Conservation (phyloP, 2,888 invertebrate genomes). For the Drosophila phalerata region DNA sequence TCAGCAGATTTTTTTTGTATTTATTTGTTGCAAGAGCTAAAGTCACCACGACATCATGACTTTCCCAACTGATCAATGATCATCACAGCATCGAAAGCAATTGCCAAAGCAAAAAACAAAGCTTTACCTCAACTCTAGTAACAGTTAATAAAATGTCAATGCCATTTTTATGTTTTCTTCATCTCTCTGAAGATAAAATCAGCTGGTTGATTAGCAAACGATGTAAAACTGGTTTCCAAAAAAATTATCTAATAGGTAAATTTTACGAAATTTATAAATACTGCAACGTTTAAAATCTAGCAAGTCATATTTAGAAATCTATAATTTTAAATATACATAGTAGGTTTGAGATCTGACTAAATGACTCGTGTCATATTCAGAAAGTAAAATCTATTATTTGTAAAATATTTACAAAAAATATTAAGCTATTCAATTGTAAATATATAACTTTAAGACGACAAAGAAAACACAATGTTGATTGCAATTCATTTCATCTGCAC, state of each 20-base stretch:
- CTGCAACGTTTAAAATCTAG: neutral
- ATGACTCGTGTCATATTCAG: neutral
- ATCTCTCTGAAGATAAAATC: neutral
- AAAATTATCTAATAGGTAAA: neutral
- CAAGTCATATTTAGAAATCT: neutral
- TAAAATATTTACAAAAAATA: neutral
- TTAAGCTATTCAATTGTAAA: neutral
- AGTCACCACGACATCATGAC: conserved; percentile 18
- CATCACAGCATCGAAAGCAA: conserved; percentile 14
- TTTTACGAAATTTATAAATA: neutral
- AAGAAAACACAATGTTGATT: neutral
- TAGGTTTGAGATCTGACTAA: neutral
- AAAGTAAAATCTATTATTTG: neutral
- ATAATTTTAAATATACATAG: neutral
- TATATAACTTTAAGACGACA: neutral
- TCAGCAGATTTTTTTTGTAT: neutral
- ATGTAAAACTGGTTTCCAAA: conserved; percentile 3
- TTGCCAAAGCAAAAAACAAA: conserved; percentile 14
- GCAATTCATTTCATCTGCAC: neutral
- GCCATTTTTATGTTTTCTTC: conserved; percentile 4
- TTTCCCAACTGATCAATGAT: conserved; percentile 32
- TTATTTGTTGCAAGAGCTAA: conserved; percentile 10
- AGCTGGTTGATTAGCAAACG: neutral
- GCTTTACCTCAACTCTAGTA: conserved; percentile 8
- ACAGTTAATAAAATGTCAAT: conserved; percentile 19